Base-by-base conservation (phyloP, 2,888 invertebrate genomes). In the Ochropleura plecta region DNA sequence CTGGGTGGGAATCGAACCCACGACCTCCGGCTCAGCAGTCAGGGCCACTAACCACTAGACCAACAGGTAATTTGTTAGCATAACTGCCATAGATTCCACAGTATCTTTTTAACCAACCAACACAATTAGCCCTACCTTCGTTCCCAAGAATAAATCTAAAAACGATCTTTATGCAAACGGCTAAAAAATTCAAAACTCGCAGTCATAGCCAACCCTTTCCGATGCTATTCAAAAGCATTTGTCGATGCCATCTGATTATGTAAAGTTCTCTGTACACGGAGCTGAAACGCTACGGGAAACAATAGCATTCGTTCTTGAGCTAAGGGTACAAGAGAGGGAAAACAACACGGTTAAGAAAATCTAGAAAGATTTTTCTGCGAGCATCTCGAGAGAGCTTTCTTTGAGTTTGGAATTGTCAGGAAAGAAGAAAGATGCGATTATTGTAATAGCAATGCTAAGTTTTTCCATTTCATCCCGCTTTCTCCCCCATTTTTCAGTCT, bases 221-320 rank as follows among this genome's bases (percentile, higher is more conserved):
- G 71, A 48, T 73, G 72, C 76, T 68, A 64, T 83, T 85, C 71
- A 73, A 74, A 81, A 82, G 53, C 85, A 85, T 81, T 85, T 83
- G 78, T 74, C 88, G 88, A 86, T 86, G 88, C 86, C 86, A 87
- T 86, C 82, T 86, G 86, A 86, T 86, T 86, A 86, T 86, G 86
- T 84, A 87, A 86, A 86, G 88, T 87, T 86, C 81, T 60, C 40
- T 42, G 78, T 85, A 83, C 83, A 83, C 74, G 72, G 73, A 18
- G 81, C 76, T 59, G 85, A 64, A 65, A 63, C 65, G 69, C 68
- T 71, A 74, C 62, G 82, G 73, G 70, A 83, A 83, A 83, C 83
- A 83, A 83, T 85, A 78, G 78, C 59, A 57, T 72, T 74, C 78
- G 40, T 44, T 71, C 63, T 73, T 73, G 49, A 72, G 83, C 64